A percentile compares a stretch with the other conserved stretches of the same genome.
Conservation (phyloP, 2,113 vertebrate species). For the Hoplias malabaricus region DNA sequence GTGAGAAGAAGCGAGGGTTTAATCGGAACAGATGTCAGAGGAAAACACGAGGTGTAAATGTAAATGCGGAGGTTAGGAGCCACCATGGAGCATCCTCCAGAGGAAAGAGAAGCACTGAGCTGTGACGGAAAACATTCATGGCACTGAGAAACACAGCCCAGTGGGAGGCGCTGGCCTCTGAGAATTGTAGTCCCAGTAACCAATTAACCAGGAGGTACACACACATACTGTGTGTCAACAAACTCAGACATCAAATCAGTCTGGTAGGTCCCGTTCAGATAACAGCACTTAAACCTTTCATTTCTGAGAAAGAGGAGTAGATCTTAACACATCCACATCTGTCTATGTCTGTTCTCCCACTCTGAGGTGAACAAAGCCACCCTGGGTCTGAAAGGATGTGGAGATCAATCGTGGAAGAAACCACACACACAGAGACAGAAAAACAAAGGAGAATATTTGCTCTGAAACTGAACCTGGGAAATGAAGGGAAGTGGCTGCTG, state of each 20-base stretch:
- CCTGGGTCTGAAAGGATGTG: too few relatives aligned
- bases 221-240: too few relatives aligned
- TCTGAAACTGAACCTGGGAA: background rate
- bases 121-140: background rate
- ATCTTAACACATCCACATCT: too few relatives aligned
- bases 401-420: too few relatives aligned
- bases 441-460: too few relatives aligned
- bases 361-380: too few relatives aligned
- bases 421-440: too few relatives aligned
- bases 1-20: background rate
- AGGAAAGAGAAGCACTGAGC: background rate
- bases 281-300: too few relatives aligned
- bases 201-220: background rate
- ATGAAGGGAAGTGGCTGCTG: slow-evolving; percentile 23
- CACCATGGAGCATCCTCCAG: background rate
- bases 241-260: too few relatives aligned
- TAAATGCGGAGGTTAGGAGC: slow-evolving; percentile 26
- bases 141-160: background rate
- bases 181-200: background rate
- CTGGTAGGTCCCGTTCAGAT: too few relatives aligned
- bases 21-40: slow-evolving; percentile 7
- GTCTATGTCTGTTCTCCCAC: too few relatives aligned
- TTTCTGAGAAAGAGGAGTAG: too few relatives aligned
- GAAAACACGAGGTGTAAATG: slow-evolving; percentile 24
- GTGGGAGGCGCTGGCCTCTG: background rate